Conservation (phyloP, 2,888 invertebrate species). For the Mayetiola destructor region DNA sequence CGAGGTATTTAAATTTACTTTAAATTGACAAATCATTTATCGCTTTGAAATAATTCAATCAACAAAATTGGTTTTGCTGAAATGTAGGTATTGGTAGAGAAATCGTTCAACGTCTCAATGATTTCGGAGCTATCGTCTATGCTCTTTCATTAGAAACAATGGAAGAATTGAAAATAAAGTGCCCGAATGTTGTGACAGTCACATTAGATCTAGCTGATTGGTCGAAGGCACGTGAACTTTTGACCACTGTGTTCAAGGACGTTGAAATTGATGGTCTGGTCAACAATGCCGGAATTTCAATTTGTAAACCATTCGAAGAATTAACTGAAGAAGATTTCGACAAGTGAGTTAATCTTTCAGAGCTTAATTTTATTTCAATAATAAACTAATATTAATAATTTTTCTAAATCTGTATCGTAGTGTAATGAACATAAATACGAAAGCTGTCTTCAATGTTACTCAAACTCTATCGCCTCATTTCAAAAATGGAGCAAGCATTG, state of each 20-base stretch:
- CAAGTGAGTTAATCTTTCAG: conserved; percentile 27
- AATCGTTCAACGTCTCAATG: conserved; percentile 51
- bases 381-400: neutral
- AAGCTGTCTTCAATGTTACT: conserved; percentile 69
- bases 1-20: conserved; percentile 46
- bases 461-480: conserved; percentile 66
- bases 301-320: conserved; percentile 54
- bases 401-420: conserved; percentile 29
- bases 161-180: conserved; percentile 44
- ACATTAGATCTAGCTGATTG: conserved; percentile 62
- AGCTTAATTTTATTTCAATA: too few species aligned
- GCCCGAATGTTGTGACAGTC: conserved; percentile 48
- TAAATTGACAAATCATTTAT: conserved; percentile 6
- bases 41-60: neutral
- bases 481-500: conserved; percentile 64
- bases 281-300: conserved; percentile 74
- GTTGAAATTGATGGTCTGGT: conserved; percentile 61
- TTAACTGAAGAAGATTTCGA: conserved; percentile 55
- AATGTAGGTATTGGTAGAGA: conserved; percentile 54
- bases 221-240: conserved; percentile 48
- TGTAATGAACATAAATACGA: conserved; percentile 64
- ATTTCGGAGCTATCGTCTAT: conserved; percentile 58
- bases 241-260: neutral
- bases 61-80: neutral
- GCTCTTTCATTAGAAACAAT: conserved; percentile 58